Percentiles rank a stretch among this genome's conserved stretches.
Conservation (phyloP, 2,888 invertebrate genomes). For the Lomographa bimaculata region DNA sequence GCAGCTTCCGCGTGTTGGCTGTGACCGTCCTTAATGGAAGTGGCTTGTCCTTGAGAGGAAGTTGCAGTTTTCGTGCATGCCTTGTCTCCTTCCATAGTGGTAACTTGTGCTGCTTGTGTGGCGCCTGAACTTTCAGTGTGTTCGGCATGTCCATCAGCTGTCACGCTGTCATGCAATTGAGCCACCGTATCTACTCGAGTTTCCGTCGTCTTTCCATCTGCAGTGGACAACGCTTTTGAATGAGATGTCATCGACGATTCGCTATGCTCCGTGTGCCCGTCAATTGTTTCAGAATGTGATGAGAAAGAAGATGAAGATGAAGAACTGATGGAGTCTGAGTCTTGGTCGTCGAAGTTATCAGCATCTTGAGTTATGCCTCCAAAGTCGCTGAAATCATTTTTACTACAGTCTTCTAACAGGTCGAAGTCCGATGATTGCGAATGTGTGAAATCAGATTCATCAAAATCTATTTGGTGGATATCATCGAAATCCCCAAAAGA, state of each 20-base stretch:
- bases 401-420: too few relatives aligned
- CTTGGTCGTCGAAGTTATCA: too few relatives aligned
- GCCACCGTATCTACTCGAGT: background rate
- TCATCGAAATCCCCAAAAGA: too few relatives aligned
- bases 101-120: slow-evolving; percentile 1
- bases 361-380: too few relatives aligned
- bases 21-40: slow-evolving; percentile 2
- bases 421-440: too few relatives aligned
- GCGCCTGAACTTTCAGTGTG: slow-evolving; percentile 2
- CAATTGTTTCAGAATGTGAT: background rate
- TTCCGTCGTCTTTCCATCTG: slow-evolving; percentile 5
- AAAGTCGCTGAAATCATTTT: too few relatives aligned
- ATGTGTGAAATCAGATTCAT: too few relatives aligned
- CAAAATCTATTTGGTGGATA: too few relatives aligned
- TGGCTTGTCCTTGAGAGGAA: slow-evolving; percentile 4
- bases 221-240: background rate
- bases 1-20: slow-evolving; percentile 5
- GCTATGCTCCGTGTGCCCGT: slow-evolving; percentile 6
- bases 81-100: slow-evolving; percentile 7
- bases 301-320: slow-evolving; percentile 10
- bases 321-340: background rate
- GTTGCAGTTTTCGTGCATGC: slow-evolving; percentile 6
- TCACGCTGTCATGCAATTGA: slow-evolving; percentile 3
- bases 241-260: background rate
- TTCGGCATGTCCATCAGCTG: slow-evolving; percentile 10